phyloP scores from a whole-genome alignment of 2,113 vertebrate genomes.

The Xiphophorus couchianus region DNA sequence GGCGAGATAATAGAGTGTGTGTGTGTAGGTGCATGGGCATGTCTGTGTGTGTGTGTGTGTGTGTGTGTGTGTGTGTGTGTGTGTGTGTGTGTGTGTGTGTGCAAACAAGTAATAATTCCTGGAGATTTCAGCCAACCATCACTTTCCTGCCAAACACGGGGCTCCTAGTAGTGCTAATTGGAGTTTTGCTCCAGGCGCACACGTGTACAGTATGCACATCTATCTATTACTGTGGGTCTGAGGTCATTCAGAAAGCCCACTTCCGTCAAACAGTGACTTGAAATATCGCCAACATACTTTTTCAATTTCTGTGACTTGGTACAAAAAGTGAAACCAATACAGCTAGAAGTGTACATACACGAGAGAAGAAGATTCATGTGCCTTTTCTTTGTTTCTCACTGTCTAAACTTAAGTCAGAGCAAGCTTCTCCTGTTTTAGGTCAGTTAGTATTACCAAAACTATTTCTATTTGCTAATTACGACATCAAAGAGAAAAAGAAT shows the following conservation, averaged over 20 bases:
- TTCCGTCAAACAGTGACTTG: neutral
- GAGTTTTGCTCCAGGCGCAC: conserved; percentile 46
- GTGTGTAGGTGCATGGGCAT: neutral
- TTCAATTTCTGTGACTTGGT: neutral
- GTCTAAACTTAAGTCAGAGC: no score
- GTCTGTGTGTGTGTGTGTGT: no score
- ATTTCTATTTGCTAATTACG: no score
- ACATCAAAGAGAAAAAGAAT: no score
- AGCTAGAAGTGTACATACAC: no score
- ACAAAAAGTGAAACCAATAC: neutral
- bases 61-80: conserved; percentile 1
- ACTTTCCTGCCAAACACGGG: conserved; percentile 39
- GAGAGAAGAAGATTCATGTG: no score
- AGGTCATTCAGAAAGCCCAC: conserved; percentile 10
- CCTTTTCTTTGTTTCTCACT: no score
- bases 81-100: neutral
- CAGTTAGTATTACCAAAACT: no score
- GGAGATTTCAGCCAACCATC: conserved; percentile 41
- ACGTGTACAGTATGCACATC: conserved; percentile 23
- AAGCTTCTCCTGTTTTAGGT: no score
- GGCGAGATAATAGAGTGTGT: conserved; percentile 18
- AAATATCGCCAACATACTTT: neutral
- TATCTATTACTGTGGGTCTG: conserved; percentile 15
- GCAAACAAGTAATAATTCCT: conserved; percentile 34
- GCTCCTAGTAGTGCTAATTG: conserved; percentile 42